These are phyloP conservation scores for Volucella inflata DNA, from an alignment of 2,888 invertebrate species.

Conservation along the genomic window DNA sequence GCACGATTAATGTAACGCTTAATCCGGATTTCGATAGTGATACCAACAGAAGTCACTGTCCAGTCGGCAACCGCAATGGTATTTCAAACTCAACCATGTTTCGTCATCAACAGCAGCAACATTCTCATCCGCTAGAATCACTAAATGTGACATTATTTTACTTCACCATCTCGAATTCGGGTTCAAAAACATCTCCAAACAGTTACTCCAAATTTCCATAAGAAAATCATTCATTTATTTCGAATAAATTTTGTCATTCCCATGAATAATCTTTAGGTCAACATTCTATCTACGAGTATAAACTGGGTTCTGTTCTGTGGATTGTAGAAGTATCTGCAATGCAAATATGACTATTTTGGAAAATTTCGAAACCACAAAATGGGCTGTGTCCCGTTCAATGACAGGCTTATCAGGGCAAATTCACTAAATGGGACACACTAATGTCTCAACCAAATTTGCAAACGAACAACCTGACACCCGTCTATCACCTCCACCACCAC, in stretches of 20 bases:
- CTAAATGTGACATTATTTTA: too few relatives aligned
- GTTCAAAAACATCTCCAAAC: constrained; percentile 11
- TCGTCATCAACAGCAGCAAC: too few relatives aligned
- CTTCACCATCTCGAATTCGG: too few relatives aligned
- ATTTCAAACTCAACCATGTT: too few relatives aligned
- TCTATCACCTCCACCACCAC: background rate
- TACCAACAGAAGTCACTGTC: too few relatives aligned
- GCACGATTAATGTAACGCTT: too few relatives aligned
- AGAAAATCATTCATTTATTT: constrained; percentile 2
- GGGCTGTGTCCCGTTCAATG: background rate
- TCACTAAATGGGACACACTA: constrained; percentile 12
- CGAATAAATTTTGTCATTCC: background rate
- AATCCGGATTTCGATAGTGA: too few relatives aligned
- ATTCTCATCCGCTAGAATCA: too few relatives aligned
- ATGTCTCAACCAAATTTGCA: constrained; percentile 11
- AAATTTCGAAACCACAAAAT: background rate
- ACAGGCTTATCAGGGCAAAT: background rate
- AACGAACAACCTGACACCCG: background rate
- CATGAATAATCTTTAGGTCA: constrained; percentile 8
- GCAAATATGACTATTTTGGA: constrained; percentile 10
- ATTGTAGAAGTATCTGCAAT: background rate
- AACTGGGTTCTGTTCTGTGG: background rate
- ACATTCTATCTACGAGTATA: constrained; percentile 5
- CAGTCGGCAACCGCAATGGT: too few relatives aligned
- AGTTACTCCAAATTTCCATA: constrained; percentile 17